Base-by-base conservation (phyloP, 2,888 invertebrate species). In the Drosophila recens region DNA sequence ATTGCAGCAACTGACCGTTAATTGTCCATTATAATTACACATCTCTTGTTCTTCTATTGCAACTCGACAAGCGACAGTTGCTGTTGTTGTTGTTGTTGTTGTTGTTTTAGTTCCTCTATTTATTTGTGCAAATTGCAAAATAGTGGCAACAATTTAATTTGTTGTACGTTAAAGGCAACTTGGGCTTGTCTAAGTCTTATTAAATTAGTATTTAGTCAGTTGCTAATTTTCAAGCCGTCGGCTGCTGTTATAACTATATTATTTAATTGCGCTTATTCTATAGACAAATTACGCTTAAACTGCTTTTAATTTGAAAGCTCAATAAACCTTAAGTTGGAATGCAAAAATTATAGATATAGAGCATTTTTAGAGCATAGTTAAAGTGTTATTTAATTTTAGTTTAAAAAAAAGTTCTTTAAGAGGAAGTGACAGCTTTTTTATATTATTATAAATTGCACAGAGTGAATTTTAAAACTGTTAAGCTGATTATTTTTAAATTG, bases 1-100 rank as follows among this genome's bases (percentile, higher is more conserved):
- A 30, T 65, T 57, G 48, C 34, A 15, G 20, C 33, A 40, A 54
- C 10, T 61, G 45, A 46, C 68, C 46, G 70, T 75, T 86, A 80
- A 87, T 87, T 82, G 87, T 74, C 67, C 52, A 62, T 63, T 69
- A 53, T 72, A 81, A 73, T 77, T 87, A 49, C 42, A 67, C 58
- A 58, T 62, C 36, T 42, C 57, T 72, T 13, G 62, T 54, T 67
- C 34, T 40, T 58, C 11, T 23, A 15, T 30, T 11, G 42, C 59
- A 33, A 33, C 13, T 11, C 17, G 20, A n/a, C 38, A 23, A 52
- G 38, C 23, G 52, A 38, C 34, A 27, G 27, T 27, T 23, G 56
- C 54, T 20, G 20, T 20, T 33, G 30, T 43, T 49, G 23, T 40
- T 33, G 30, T 43, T 49, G 23, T 40, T 15, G 17, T 30, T 20